Conservation (phyloP, 2,888 invertebrate genomes). For the Dendrolimus houi region DNA sequence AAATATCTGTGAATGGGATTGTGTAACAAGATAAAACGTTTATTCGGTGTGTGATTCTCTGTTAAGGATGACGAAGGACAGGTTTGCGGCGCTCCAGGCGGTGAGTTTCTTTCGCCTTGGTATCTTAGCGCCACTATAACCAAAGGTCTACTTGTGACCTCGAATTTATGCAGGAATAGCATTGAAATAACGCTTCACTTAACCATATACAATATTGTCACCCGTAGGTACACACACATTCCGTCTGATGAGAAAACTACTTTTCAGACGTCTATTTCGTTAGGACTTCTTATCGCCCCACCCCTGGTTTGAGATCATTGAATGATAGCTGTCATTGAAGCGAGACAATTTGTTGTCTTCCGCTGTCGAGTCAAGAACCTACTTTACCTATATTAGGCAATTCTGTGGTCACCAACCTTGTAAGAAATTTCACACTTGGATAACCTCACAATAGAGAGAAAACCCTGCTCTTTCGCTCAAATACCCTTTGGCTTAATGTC, state of each 20-base stretch:
- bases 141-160: slow-evolving; percentile 62
- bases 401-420: slow-evolving; percentile 17
- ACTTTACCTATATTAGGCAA: slow-evolving; percentile 19
- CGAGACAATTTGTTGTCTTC: slow-evolving; percentile 54
- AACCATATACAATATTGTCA: slow-evolving; percentile 12
- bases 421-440: slow-evolving; percentile 12
- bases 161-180: slow-evolving; percentile 53
- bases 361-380: slow-evolving; percentile 27
- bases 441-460: slow-evolving; percentile 15
- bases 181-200: slow-evolving; percentile 29
- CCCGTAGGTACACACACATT: background rate
- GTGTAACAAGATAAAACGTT: slow-evolving; percentile 81
- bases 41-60: slow-evolving; percentile 81
- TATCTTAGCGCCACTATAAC: slow-evolving; percentile 47
- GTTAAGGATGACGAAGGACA: slow-evolving; percentile 94
- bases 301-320: slow-evolving; percentile 53
- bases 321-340: slow-evolving; percentile 56
- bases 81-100: slow-evolving; percentile 97
- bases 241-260: slow-evolving; percentile 5
- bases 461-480: slow-evolving; percentile 11
- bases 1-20: slow-evolving; percentile 87
- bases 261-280: slow-evolving; percentile 19
- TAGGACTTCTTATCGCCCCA: slow-evolving; percentile 55
- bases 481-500: background rate
- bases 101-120: slow-evolving; percentile 76